These are phyloP conservation scores for Acanthurus leucopareius DNA, from an alignment of 2,797 vertebrate genomes.

Conservation along the genomic window DNA sequence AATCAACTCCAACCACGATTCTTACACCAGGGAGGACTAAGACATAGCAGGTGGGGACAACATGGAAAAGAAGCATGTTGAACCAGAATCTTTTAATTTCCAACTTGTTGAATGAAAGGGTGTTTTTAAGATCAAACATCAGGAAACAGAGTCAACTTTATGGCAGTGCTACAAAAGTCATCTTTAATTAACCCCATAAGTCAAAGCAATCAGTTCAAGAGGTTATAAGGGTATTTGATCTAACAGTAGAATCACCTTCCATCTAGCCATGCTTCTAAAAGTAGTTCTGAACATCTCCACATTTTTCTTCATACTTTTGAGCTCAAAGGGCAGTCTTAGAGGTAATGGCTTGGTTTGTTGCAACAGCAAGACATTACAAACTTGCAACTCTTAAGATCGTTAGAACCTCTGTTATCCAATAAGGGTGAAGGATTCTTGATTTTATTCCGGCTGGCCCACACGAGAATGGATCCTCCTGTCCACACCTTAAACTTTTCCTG, in stretches of 20 bases:
- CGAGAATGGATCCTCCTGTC: constrained; percentile 31
- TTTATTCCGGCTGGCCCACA: neutral
- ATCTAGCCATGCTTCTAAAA: neutral
- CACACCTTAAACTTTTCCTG: constrained; percentile 16
- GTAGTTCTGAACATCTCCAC: neutral
- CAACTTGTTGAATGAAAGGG: no score
- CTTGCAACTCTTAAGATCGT: neutral
- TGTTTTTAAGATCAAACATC: no score
- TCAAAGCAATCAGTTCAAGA: neutral
- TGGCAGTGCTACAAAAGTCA: no score
- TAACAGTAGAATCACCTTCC: no score
- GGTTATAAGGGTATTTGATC: no score
- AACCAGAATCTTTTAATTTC: no score
- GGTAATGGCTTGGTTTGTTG: neutral
- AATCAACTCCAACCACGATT: no score
- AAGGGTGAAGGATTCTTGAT: constrained; percentile 19
- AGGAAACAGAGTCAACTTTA: no score
- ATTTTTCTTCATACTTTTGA: neutral
- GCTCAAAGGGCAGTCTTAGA: neutral
- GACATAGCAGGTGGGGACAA: no score
- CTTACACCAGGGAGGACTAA: no score
- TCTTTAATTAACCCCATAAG: neutral
- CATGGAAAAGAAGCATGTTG: no score
- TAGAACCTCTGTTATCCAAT: constrained; percentile 28
- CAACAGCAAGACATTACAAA: constrained; percentile 3